phyloP scores from a whole-genome alignment of 2,797 vertebrate species.

The Hyperoplus immaculatus region DNA sequence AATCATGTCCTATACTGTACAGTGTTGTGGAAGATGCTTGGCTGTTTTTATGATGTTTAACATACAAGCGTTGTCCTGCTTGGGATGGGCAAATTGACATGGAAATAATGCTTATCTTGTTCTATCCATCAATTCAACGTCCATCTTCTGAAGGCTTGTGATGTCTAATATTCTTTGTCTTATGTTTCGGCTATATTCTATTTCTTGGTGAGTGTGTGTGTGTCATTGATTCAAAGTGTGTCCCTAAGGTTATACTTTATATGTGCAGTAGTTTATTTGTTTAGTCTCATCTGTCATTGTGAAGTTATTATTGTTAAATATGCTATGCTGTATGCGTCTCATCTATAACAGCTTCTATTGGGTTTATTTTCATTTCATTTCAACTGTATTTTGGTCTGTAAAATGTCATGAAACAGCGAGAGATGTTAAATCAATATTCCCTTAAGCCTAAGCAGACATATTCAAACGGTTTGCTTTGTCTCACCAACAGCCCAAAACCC shows the following conservation, averaged over 20 bases:
- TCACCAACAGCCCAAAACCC: neutral
- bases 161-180: constrained; percentile 1
- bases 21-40: neutral
- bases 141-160: constrained; percentile 5
- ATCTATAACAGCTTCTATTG: neutral
- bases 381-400: neutral
- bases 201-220: constrained; percentile 2
- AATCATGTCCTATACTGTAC: neutral
- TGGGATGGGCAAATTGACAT: neutral
- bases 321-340: neutral
- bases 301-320: neutral
- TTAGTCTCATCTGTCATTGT: neutral
- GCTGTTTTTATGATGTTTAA: neutral
- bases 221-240: neutral
- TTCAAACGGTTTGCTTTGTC: constrained; percentile 5
- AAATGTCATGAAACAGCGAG: neutral
- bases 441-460: neutral
- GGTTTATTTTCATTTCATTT: neutral
- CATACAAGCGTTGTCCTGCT: neutral
- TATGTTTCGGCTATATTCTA: neutral
- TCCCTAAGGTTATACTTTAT: neutral
- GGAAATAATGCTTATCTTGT: constrained; percentile 2
- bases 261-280: neutral
- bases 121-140: constrained; percentile 4
- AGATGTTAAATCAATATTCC: neutral